phyloP scores from a whole-genome alignment of 2,113 vertebrate species.

The Dipodomys spectabilis region DNA sequence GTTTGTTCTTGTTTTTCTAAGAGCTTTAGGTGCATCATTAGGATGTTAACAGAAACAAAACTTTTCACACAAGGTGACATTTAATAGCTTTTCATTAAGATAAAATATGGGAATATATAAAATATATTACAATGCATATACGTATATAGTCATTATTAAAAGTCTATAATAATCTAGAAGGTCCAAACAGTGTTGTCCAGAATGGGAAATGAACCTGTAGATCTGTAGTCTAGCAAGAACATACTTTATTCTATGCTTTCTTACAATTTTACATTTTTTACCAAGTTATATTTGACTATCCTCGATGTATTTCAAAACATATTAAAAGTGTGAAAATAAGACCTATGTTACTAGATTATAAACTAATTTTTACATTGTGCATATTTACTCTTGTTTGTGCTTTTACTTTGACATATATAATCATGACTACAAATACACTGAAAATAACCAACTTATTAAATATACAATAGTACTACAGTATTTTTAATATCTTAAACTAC shows the following conservation, averaged over 20 bases:
- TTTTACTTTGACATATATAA: not conserved
- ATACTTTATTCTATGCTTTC: not conserved
- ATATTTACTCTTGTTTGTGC: not conserved
- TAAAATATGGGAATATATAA: not conserved
- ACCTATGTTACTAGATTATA: not conserved
- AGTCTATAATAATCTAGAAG: not conserved
- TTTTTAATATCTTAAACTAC: not conserved
- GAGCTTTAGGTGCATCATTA: no score
- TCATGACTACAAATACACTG: not conserved
- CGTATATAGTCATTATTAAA: not conserved
- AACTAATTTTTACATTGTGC: not conserved
- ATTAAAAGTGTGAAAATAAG: conserved; percentile 9
- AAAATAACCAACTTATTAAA: not conserved
- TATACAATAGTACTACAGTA: not conserved
- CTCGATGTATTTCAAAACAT: not conserved
- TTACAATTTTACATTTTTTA: not conserved
- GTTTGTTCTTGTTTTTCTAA: no score
- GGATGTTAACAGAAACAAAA: not conserved
- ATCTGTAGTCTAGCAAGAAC: not conserved
- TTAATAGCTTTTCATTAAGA: not conserved
- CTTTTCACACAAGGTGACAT: not conserved
- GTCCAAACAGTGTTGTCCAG: not conserved
- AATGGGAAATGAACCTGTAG: not conserved
- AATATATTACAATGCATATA: not conserved
- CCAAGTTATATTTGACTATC: not conserved